Evolutionary conservation across 2,113 vertebrate genomes (phyloP).

Genomic region (Cinclus cinclus): DNA sequence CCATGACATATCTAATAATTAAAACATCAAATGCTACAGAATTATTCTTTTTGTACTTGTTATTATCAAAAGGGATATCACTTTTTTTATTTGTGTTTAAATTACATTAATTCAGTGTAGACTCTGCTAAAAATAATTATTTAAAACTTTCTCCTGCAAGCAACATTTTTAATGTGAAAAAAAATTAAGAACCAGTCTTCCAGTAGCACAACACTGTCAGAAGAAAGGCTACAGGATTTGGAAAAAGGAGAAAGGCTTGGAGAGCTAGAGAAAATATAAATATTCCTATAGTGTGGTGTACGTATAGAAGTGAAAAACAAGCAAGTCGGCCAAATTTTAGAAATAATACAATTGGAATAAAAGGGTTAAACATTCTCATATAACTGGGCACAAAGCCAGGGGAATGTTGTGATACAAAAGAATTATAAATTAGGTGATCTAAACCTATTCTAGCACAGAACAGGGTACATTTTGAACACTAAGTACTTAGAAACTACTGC

Average conservation of each 20-base stretch:
- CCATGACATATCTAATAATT: neutral
- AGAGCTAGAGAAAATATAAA: neutral
- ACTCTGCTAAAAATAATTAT: neutral
- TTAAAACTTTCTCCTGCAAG: neutral
- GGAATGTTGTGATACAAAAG: neutral
- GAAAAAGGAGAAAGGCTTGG: neutral
- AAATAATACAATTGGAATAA: neutral
- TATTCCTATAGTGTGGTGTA: neutral
- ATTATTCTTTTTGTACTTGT: neutral
- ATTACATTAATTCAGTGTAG: neutral
- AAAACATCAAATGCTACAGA: neutral
- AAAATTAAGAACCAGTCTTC: neutral
- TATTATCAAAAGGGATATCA: neutral
- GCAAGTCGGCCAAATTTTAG: neutral
- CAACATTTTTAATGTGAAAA: neutral
- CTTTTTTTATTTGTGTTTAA: neutral
- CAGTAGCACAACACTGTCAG: neutral
- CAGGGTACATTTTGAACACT: neutral
- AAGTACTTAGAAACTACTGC: conserved; percentile 1
- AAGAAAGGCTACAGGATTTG: neutral
- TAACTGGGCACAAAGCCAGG: neutral
- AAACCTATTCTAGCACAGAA: neutral
- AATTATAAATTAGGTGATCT: conserved; percentile 3
- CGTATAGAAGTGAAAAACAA: neutral
- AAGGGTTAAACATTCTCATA: neutral